Evolutionary conservation across 2,113 vertebrate genomes (phyloP), one percentile per base, ranked within the genome.

Genomic region (Brachyistius frenatus): DNA sequence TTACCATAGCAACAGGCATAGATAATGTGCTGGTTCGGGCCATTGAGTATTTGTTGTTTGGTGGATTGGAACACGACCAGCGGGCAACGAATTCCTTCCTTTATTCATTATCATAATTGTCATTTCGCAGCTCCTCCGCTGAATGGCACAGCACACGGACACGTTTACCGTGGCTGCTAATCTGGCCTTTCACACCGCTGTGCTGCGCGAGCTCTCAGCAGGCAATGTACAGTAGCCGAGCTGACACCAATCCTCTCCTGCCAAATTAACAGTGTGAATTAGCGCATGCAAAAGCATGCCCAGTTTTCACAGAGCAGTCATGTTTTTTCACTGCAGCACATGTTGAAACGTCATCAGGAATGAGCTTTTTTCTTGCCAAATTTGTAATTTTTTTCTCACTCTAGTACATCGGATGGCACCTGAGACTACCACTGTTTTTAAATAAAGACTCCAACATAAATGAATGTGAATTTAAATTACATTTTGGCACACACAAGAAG

Each of bases 1-100:
- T 91, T 89, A 69, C 90, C 87, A 93, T 91, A 78, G 91, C 86
- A 93, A 93, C 90, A 86, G 82, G 88, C 73, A 76, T 49, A 82
- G 82, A 88, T 78, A 76, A 84, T 64, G 70, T 37, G 32, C 58
- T 66, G 61, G 76, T 76, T 80, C 67, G 41, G 70, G 55, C 55
- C 10, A 8, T 16, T 52, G 41, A 76, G 80, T 73, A 56, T 80
- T 86, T 73, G 76, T 66, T 76, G 60, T 78, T 75, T 32, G 57
- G 64, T 49, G 36, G 70, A 80, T 76, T 90, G 81, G 69, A 81
- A 52, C 23, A 2, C 55, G 5, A 77, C 54, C 83, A 90, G 54
- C n/a, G 85, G 49, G 35, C 54, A 56, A 52, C 66, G 30, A 78
- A 83, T 67, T 79, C 30, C n/a, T 52, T 72, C 69, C 49, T 73